phyloP scores from a whole-genome alignment of 2,113 vertebrate species.

The Chloebia gouldiae region DNA sequence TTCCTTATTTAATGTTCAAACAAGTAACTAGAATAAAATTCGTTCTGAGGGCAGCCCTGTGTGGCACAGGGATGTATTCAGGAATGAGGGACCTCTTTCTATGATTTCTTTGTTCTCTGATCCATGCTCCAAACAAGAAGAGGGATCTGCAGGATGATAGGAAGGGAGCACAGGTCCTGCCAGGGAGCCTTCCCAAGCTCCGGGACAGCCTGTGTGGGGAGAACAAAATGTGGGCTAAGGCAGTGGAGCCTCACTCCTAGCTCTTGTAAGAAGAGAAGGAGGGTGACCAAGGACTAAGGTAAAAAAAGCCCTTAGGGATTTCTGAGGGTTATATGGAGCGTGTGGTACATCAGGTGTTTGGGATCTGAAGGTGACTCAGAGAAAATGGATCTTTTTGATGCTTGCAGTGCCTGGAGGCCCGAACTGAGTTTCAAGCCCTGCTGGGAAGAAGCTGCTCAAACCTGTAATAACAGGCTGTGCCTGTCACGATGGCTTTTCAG shows the following conservation, averaged over 20 bases:
- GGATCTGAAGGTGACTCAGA: neutral
- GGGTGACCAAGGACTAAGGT: neutral
- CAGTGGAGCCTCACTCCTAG: neutral
- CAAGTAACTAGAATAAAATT: neutral
- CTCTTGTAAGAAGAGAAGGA: neutral
- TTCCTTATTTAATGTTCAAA: neutral
- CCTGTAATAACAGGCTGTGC: slow-evolving; percentile 32
- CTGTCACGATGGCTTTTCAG: neutral
- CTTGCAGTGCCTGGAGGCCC: neutral
- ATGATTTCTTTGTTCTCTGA: neutral
- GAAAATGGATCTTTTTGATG: neutral
- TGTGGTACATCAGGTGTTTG: neutral
- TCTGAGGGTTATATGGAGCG: neutral
- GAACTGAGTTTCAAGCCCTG: neutral
- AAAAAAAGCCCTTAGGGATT: neutral
- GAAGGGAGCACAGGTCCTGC: neutral
- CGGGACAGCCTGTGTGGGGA: neutral
- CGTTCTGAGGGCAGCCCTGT: neutral
- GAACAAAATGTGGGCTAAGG: neutral
- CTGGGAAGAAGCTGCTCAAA: slow-evolving; percentile 59
- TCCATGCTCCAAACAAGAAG: neutral
- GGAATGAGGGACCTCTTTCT: neutral
- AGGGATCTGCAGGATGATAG: neutral
- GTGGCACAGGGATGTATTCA: neutral
- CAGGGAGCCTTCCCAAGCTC: neutral